These are phyloP conservation scores for Cordilura impudica DNA, from an alignment of 2,888 invertebrate genomes.

Conservation along the genomic window DNA sequence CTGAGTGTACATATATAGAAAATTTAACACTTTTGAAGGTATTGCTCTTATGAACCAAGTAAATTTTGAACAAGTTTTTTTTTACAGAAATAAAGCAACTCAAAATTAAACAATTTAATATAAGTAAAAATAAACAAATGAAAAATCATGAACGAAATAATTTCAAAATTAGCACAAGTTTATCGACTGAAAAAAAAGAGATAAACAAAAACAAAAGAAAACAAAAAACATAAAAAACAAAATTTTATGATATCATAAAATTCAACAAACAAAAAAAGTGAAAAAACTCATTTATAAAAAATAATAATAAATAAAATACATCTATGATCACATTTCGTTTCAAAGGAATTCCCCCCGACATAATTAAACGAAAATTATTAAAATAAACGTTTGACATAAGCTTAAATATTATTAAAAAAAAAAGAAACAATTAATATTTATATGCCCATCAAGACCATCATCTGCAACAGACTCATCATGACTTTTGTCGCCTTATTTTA, in stretches of 20 bases:
- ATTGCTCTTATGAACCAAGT: too few relatives aligned
- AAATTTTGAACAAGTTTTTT: too few relatives aligned
- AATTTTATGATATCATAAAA: not conserved
- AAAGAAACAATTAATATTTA: not conserved
- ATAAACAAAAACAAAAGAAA: not conserved
- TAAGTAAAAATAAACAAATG: not conserved
- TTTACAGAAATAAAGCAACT: too few relatives aligned
- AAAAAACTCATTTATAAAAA: constrained; percentile 11
- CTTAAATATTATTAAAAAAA: not conserved
- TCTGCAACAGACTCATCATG: too few relatives aligned
- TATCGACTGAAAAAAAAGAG: not conserved
- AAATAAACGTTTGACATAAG: constrained; percentile 8
- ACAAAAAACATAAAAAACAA: not conserved
- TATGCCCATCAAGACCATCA: not conserved
- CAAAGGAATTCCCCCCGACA: constrained; percentile 29
- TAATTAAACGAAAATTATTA: constrained; percentile 2
- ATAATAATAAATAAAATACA: not conserved
- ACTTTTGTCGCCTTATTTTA: not conserved
- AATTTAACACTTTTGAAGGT: too few relatives aligned
- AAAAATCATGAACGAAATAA: not conserved
- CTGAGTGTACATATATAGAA: too few relatives aligned
- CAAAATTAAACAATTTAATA: too few relatives aligned
- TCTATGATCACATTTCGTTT: constrained; percentile 20
- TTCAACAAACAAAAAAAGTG: not conserved
- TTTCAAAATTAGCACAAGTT: not conserved